A percentile compares a stretch with the other conserved stretches of the same genome.
Evolutionary conservation across 2,888 invertebrate genomes (phyloP).

Genomic region (Amblyjoppa fuscipennis): DNA sequence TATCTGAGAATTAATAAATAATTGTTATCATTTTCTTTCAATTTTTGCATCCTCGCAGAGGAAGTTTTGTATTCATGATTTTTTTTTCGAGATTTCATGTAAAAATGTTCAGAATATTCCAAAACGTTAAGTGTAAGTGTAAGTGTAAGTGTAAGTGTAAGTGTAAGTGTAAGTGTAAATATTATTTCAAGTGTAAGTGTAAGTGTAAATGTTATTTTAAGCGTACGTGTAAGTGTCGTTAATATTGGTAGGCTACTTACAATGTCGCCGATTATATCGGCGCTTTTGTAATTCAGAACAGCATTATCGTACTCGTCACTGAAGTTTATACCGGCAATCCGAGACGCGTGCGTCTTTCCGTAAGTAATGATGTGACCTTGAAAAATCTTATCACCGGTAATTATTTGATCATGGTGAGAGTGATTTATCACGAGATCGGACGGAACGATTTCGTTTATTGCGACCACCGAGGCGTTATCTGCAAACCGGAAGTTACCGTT

Average conservation of each 20-base stretch:
- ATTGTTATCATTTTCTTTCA: not conserved
- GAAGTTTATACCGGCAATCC: constrained; percentile 72
- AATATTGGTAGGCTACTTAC: constrained; percentile 65
- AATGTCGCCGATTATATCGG: constrained; percentile 77
- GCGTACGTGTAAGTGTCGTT: not conserved
- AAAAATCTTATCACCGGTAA: constrained; percentile 72
- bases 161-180: not conserved
- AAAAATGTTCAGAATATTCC: too few species aligned
- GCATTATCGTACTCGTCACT: constrained; percentile 68
- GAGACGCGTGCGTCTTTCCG: constrained; percentile 65
- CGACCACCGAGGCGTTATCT: constrained; percentile 68
- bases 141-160: not conserved
- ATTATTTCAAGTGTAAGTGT: not conserved
- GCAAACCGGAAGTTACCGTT: constrained; percentile 8
- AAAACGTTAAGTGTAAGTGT: not conserved
- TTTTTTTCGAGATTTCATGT: too few species aligned
- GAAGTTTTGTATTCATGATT: too few species aligned
- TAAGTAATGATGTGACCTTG: constrained; percentile 69
- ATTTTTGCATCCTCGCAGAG: too few species aligned
- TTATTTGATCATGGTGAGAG: constrained; percentile 65
- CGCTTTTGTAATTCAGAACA: constrained; percentile 71
- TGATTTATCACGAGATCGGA: constrained; percentile 73
- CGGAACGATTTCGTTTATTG: constrained; percentile 74
- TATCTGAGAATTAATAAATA: constrained; percentile 64
- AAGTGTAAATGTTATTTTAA: not conserved